Conservation (phyloP, 1,140 invertebrate genomes). For the Heliconius hewitsoni region DNA sequence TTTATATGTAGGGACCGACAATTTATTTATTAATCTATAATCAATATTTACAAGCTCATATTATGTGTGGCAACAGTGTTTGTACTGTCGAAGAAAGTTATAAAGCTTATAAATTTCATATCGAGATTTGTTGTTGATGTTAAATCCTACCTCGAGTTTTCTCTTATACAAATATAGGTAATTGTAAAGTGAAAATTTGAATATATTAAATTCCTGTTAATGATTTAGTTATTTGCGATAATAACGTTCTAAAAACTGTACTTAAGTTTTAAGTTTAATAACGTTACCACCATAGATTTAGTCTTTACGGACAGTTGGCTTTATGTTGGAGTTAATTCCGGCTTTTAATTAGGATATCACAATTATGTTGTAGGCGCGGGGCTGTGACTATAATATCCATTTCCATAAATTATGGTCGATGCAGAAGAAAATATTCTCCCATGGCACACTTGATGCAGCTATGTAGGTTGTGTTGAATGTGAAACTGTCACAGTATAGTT, state of each 20-base stretch:
- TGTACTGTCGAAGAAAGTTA: conserved; percentile 36
- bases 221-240: no score
- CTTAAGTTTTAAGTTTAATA: neutral
- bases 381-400: neutral
- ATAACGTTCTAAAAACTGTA: neutral
- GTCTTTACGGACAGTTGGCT: neutral
- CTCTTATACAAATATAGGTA: neutral
- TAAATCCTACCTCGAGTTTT: neutral
- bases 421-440: conserved; percentile 23
- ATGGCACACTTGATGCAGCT: conserved; percentile 20
- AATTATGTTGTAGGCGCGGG: neutral
- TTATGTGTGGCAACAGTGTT: neutral
- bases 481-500: conserved; percentile 7
- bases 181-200: neutral
- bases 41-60: neutral
- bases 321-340: neutral
- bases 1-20: no score
- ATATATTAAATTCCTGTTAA: neutral
- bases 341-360: neutral
- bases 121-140: conserved; percentile 21
- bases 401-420: conserved; percentile 9
- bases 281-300: neutral
- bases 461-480: conserved; percentile 20
- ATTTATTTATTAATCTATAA: no score
- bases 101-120: conserved; percentile 26